Evolutionary conservation across 2,888 invertebrate species (phyloP).

Genomic region (Apamea crenata): DNA sequence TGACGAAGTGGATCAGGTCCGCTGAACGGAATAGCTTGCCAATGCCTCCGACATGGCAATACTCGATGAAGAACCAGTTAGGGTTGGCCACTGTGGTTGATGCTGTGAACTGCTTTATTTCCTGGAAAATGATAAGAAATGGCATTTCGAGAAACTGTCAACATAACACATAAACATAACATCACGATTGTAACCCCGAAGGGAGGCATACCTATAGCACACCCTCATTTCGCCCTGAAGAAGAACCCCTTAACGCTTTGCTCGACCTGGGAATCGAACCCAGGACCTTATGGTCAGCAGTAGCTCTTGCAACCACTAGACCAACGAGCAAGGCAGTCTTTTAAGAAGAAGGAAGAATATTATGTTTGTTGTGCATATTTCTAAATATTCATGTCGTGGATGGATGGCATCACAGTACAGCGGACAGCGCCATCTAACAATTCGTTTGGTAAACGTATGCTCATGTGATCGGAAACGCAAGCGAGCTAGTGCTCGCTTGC

Average conservation of each 20-base stretch:
- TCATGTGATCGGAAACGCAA: too few species aligned
- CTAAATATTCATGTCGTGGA: background rate
- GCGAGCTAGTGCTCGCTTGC: too few species aligned
- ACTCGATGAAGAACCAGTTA: constrained; percentile 98
- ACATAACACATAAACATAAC: background rate
- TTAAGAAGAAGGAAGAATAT: background rate
- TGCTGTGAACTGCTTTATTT: constrained; percentile 78
- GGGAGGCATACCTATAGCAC: background rate
- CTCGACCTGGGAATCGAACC: background rate
- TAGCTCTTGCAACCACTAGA: background rate
- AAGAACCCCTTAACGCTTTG: too few species aligned
- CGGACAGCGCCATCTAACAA: too few species aligned
- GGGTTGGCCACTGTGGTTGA: constrained; percentile 83
- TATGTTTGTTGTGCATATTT: background rate
- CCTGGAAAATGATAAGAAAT: constrained; percentile 66
- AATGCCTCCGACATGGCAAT: constrained; percentile 98
- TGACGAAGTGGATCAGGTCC: constrained; percentile 95
- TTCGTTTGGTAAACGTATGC: too few species aligned
- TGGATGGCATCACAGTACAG: too few species aligned
- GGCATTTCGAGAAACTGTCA: background rate
- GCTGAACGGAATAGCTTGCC: constrained; percentile 98
- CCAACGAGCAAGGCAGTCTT: background rate
- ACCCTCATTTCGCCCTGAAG: background rate
- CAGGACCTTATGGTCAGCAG: background rate
- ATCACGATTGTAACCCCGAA: background rate